Percentiles rank a stretch among this genome's conserved stretches.
Conservation (phyloP, 2,888 invertebrate genomes). For the Aleiodes testaceus region DNA sequence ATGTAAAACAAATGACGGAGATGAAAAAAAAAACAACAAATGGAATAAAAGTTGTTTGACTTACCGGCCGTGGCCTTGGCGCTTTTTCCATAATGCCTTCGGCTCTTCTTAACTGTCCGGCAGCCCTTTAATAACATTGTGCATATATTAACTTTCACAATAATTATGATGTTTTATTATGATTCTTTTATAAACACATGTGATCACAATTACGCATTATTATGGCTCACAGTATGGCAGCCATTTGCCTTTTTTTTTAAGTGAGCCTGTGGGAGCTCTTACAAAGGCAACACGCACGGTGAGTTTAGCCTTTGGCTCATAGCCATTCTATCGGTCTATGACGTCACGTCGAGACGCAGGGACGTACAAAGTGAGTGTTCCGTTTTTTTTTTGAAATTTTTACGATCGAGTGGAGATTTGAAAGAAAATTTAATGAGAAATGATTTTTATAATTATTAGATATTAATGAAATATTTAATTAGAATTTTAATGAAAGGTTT, state of each 20-base stretch:
- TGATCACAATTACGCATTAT: slow-evolving; percentile 64
- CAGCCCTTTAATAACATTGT: slow-evolving; percentile 68
- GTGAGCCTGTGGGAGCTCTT: slow-evolving; percentile 44
- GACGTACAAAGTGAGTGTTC: slow-evolving; percentile 41
- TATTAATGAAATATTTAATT: too few relatives aligned
- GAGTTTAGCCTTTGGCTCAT: slow-evolving; percentile 62
- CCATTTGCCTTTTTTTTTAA: slow-evolving; percentile 64
- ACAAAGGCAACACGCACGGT: slow-evolving; percentile 51
- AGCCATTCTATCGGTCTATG: slow-evolving; percentile 58
- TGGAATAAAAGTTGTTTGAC: slow-evolving; percentile 57
- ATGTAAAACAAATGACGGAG: neutral
- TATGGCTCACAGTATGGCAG: slow-evolving; percentile 61
- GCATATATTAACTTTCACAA: slow-evolving; percentile 56
- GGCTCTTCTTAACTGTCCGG: slow-evolving; percentile 62
- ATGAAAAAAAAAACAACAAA: slow-evolving; percentile 42
- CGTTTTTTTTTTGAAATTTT: neutral
- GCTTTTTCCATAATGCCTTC: slow-evolving; percentile 68
- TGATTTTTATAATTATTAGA: too few relatives aligned
- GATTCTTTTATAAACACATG: slow-evolving; percentile 39
- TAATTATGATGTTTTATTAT: slow-evolving; percentile 50
- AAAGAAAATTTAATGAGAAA: too few relatives aligned
- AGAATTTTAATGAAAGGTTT: too few relatives aligned
- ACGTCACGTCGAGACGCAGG: slow-evolving; percentile 41
- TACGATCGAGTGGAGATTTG: neutral
- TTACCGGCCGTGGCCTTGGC: slow-evolving; percentile 67